These are phyloP conservation scores for Scomber scombrus DNA, from an alignment of 2,113 vertebrate species.

Conservation along the genomic window DNA sequence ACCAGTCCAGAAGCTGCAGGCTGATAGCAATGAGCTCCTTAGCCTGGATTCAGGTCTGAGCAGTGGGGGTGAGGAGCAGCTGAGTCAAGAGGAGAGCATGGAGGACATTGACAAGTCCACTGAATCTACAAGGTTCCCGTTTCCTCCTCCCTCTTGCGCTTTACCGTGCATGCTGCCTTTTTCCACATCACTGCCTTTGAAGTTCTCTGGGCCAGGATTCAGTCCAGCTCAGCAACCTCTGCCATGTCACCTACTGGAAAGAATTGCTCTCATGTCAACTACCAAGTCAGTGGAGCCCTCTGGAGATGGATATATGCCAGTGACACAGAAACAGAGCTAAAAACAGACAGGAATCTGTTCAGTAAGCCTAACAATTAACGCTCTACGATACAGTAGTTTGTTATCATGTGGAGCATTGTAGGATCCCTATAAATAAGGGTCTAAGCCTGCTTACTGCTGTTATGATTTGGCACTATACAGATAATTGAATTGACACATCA, in stretches of 20 bases:
- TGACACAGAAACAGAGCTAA: slow-evolving; percentile 52
- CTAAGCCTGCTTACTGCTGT: too few species aligned
- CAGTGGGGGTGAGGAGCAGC: slow-evolving; percentile 24
- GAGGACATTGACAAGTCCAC: slow-evolving; percentile 15
- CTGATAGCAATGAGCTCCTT: slow-evolving; percentile 23
- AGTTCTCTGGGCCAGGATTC: background rate
- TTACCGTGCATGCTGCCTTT: background rate
- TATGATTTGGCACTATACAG: too few species aligned
- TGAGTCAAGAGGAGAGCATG: slow-evolving; percentile 50
- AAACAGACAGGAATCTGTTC: background rate
- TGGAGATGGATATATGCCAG: slow-evolving; percentile 70
- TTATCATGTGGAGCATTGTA: too few species aligned
- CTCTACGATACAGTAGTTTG: too few species aligned
- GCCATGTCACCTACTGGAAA: background rate
- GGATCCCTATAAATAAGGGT: too few species aligned
- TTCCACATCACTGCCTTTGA: background rate
- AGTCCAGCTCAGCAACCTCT: background rate
- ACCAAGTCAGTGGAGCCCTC: slow-evolving; percentile 50
- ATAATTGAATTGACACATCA: too few species aligned
- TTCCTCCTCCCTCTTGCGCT: background rate
- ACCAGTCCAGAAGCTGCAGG: slow-evolving; percentile 34
- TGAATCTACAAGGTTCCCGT: slow-evolving; percentile 4
- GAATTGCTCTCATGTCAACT: background rate
- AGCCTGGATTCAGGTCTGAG: slow-evolving; percentile 70
- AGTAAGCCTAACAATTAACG: too few species aligned